A percentile compares a stretch with the other conserved stretches of the same genome.
Evolutionary conservation across 1,140 invertebrate species (phyloP).

Genomic region (Gryon sp.): DNA sequence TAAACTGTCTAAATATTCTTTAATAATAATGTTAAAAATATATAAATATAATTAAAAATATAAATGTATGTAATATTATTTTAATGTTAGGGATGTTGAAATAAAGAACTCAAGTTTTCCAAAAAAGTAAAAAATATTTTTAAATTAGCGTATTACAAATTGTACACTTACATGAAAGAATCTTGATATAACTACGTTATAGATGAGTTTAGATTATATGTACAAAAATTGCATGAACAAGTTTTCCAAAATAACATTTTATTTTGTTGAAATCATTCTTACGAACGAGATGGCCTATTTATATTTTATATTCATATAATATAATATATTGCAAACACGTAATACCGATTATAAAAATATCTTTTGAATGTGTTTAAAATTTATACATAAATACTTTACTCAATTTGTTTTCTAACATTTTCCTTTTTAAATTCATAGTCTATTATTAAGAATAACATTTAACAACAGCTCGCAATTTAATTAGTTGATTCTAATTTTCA

Average conservation of each 20-base stretch:
- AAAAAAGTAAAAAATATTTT: slow-evolving; percentile 72
- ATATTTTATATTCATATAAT: no score
- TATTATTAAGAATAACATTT: slow-evolving; percentile 2
- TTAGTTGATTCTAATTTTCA: neutral
- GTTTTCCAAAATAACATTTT: slow-evolving; percentile 6
- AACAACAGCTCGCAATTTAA: slow-evolving; percentile 1
- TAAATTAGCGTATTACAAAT: slow-evolving; percentile 68
- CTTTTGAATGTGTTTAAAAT: no score
- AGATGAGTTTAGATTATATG: slow-evolving; percentile 53
- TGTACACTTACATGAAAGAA: slow-evolving; percentile 61
- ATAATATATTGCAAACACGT: slow-evolving; percentile 1
- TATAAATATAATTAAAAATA: no score
- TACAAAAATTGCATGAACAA: slow-evolving; percentile 42
- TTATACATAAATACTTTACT: slow-evolving; percentile 31
- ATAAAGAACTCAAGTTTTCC: slow-evolving; percentile 59
- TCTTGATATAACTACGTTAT: slow-evolving; percentile 37
- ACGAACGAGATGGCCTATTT: slow-evolving; percentile 3
- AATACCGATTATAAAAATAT: slow-evolving; percentile 7
- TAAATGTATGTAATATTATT: no score
- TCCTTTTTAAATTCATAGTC: neutral
- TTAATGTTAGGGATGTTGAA: slow-evolving; percentile 7
- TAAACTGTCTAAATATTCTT: no score
- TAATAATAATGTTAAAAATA: no score
- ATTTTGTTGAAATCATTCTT: slow-evolving; percentile 10
- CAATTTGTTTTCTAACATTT: slow-evolving; percentile 18